These are phyloP conservation scores for Otocyon megalotis DNA, from an alignment of 2,113 vertebrate genomes.

Conservation along the genomic window DNA sequence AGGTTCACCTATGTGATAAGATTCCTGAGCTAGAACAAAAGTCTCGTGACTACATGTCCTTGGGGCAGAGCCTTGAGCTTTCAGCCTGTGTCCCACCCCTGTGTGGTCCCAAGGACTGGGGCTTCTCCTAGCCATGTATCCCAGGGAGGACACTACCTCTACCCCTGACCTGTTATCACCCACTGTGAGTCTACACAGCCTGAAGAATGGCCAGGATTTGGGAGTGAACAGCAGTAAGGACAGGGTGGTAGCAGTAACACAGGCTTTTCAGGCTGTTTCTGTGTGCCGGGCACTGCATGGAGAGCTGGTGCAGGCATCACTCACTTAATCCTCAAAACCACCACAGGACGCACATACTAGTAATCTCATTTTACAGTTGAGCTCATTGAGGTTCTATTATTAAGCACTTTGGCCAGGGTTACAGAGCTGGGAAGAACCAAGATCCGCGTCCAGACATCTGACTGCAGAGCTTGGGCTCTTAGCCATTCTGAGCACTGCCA, in stretches of 20 bases:
- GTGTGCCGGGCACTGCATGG: fast-evolving
- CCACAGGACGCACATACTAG: fast-evolving
- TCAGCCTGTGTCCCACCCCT: background rate
- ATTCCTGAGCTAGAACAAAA: background rate
- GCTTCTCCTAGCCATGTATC: background rate
- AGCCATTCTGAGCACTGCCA: background rate
- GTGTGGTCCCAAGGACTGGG: background rate
- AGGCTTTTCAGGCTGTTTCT: background rate
- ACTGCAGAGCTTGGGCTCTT: background rate
- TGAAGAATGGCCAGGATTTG: background rate
- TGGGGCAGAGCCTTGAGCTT: background rate
- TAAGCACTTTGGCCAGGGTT: no score
- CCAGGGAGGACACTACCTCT: background rate
- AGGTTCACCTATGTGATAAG: background rate
- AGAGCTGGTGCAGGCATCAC: fast-evolving
- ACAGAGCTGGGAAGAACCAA: background rate
- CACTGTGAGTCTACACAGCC: background rate
- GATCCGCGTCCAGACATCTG: background rate
- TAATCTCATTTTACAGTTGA: background rate
- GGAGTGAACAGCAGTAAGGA: background rate
- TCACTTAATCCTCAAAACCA: background rate
- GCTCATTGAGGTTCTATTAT: background rate
- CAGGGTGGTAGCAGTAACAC: background rate
- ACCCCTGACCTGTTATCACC: background rate
- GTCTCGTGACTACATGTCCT: background rate